Evolutionary conservation across 2,797 vertebrate genomes (phyloP), one percentile per base, ranked within the genome.

Genomic region (Astyanax mexicanus): DNA sequence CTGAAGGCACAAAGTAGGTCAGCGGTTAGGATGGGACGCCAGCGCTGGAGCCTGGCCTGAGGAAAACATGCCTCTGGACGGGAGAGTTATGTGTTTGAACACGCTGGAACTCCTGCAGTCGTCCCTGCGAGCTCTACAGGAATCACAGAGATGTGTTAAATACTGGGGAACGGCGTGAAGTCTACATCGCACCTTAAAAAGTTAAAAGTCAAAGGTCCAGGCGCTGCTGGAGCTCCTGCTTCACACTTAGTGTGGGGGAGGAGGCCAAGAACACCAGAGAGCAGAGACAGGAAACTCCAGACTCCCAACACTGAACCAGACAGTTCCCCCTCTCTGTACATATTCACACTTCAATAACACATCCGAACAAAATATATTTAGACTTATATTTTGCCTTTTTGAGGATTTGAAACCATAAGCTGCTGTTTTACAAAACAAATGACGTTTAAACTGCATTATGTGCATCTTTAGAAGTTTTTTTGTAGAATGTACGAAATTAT

Each of bases 81-180:
- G 45, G 49, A 60, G 61, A 76, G 62, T 61, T 80, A 75, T 82
- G 52, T 60, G 73, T 82, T 82, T 77, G 62, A 74, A 66, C 67
- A 70, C 2, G 76, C 65, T 77, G 54, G 60, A 74, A 67, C 60
- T 65, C 38, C 35, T 72, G 57, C 21, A 21, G 38, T 57, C 42
- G 8, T 35, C 35, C 49, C 49, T 49, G 49, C 19, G 38, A 38
- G 45, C 54, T 72, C 69, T 21, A 80, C 25, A 75, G 66, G n/a
- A 83, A 83, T 70, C 78, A 60, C 79, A 83, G 23, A 75, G 66
- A 81, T 73, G 75, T 80, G 78, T 84, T 67, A 90, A 87, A 91
- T 87, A 83, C 69, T 75, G 81, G 74, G 66, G 69, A 68, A 60
- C 77, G 49, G 61, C 84, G 78, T 68, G 82, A 83, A 84, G 84